These are phyloP conservation scores for Malurus splendens DNA, from an alignment of 2,797 vertebrate species.

Conservation along the genomic window DNA sequence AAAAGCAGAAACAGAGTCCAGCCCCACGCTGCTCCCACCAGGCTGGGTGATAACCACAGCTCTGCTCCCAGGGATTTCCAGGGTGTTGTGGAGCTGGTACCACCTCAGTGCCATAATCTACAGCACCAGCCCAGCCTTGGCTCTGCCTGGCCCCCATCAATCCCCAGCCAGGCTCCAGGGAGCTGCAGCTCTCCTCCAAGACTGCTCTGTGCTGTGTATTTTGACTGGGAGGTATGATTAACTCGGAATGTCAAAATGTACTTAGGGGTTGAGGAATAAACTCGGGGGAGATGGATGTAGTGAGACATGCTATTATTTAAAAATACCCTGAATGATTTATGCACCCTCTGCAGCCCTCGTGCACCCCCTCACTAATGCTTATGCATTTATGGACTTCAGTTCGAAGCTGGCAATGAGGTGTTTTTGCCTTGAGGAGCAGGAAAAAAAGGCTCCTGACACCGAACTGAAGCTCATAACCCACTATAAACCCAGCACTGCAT, in stretches of 20 bases:
- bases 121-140: background rate
- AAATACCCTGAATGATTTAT: slow-evolving; percentile 37
- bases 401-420: background rate
- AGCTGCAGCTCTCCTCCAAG: background rate
- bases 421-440: background rate
- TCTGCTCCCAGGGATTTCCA: background rate
- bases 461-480: background rate
- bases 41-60: background rate
- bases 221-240: slow-evolving; percentile 29
- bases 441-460: background rate
- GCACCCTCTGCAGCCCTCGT: background rate
- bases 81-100: background rate
- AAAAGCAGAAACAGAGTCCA: background rate
- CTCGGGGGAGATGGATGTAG: slow-evolving; percentile 23
- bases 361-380: background rate
- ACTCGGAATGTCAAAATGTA: slow-evolving; percentile 41
- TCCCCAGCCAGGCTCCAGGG: background rate
- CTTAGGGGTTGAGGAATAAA: slow-evolving; percentile 29
- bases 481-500: background rate
- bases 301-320: slow-evolving; percentile 35
- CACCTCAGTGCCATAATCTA: background rate
- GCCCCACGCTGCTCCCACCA: background rate
- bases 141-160: background rate
- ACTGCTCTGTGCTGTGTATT: fast-evolving
- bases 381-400: slow-evolving; percentile 5